phyloP scores from a whole-genome alignment of 1,140 invertebrate genomes.

The Lucilia cuprina region DNA sequence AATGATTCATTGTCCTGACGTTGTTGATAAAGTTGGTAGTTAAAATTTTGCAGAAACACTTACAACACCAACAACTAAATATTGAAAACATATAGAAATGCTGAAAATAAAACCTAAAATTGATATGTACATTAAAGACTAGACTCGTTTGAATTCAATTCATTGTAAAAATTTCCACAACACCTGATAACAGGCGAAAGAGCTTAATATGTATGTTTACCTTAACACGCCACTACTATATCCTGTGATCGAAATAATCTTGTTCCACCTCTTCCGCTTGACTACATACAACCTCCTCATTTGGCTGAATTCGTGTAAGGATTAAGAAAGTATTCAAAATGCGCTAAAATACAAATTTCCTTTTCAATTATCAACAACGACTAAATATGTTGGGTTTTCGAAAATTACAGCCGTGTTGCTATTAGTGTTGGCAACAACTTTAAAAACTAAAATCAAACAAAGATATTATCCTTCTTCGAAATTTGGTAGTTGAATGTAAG shows the following conservation, averaged over 20 bases:
- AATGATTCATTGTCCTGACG: not conserved
- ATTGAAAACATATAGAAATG: not conserved
- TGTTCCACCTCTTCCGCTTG: not conserved
- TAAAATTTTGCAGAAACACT: not conserved
- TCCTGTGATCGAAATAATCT: not conserved
- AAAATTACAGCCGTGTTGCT: not conserved
- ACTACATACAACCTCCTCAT: not conserved
- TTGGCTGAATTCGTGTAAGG: not conserved
- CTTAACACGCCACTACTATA: not conserved
- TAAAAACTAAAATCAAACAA: not conserved
- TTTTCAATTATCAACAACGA: not conserved
- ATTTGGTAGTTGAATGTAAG: not conserved
- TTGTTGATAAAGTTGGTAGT: not conserved
- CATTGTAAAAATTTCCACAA: not conserved
- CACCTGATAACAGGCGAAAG: not conserved
- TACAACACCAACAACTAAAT: not conserved
- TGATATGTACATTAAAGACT: too few relatives aligned
- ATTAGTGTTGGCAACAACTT: not conserved
- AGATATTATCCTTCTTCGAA: conserved; percentile 6
- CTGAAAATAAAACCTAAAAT: not conserved
- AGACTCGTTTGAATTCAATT: not conserved
- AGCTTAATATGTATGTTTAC: not conserved
- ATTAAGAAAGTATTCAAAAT: not conserved
- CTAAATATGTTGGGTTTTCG: not conserved
- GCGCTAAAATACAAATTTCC: conserved; percentile 14